Evolutionary conservation across 2,797 vertebrate species (phyloP).

Genomic region (Gephyroberyx darwinii): DNA sequence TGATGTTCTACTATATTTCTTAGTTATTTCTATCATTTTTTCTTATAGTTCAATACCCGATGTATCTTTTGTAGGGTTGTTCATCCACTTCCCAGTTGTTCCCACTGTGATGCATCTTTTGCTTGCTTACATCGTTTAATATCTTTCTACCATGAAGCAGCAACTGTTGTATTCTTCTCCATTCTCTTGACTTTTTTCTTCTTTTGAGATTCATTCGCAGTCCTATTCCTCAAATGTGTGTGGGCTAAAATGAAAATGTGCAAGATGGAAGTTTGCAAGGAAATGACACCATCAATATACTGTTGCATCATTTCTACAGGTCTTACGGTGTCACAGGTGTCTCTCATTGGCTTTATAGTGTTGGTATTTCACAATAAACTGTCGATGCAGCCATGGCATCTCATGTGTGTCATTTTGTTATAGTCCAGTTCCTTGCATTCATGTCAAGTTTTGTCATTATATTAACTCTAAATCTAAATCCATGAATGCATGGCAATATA

Average conservation of each 20-base stretch:
- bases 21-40: too few relatives aligned
- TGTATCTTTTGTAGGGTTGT: background rate
- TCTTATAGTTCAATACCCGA: too few relatives aligned
- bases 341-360: conserved; percentile 18
- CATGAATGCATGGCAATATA: background rate
- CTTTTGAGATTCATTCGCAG: background rate
- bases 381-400: background rate
- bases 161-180: background rate
- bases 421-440: background rate
- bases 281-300: background rate
- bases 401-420: background rate
- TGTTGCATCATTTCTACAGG: background rate
- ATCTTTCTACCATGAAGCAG: background rate
- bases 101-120: background rate
- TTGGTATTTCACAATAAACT: conserved; percentile 56
- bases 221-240: background rate
- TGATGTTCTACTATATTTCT: too few relatives aligned
- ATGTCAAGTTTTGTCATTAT: background rate
- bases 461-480: too few relatives aligned
- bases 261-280: background rate
- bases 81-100: background rate
- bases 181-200: background rate
- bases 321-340: conserved; percentile 30
- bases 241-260: background rate
- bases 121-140: background rate